Evolutionary conservation across 2,888 invertebrate genomes (phyloP), one percentile per base, ranked within the genome.

Genomic region (Pharmacophagus antenor): DNA sequence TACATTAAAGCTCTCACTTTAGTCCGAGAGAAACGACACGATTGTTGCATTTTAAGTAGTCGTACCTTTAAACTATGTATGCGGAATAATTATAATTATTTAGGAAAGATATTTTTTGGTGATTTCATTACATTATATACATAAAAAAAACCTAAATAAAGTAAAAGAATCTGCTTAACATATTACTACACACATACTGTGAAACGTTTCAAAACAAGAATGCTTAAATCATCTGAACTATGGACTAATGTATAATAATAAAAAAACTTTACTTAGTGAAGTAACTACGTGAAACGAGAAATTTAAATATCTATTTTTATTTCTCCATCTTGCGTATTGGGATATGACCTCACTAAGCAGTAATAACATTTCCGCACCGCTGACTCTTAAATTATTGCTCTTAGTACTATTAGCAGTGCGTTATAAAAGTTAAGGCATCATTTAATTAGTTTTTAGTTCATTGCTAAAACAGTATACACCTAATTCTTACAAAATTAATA

Each of bases 341-440:
- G n/a, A 21, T 23, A 56, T 52, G 60, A 61, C 60, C 56, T 61
- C 56, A 56, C 41, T 47, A 31, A 37, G 51, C 18, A 44, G 21
- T 50, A 51, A 44, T 56, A 51, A 51, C 41, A 56, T 55, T 56
- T 60, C 37, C 56, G 51, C 60, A 44, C 22, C 51, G 55, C 56
- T 53, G 60, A 51, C 37, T 60, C 31, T 51, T 50, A 46, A 54
- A 60, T 37, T 50, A 55, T 50, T 46, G 50, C 44, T 50, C 17
- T 41, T n/a, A 37, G 37, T 48, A 56, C 37, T 56, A 48, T 48
- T 56, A 57, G 27, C 20, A 44, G 50, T 27, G 25, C 22, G 25
- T 17, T 25, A 22, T 48, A 4, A 17, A 25, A 48, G 17, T 48
- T 8, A 48, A 48, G 8, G n/a, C n/a, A 17, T 25, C n/a, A 37